Conservation (phyloP, 2,113 vertebrate genomes). For the Ictalurus punctatus region DNA sequence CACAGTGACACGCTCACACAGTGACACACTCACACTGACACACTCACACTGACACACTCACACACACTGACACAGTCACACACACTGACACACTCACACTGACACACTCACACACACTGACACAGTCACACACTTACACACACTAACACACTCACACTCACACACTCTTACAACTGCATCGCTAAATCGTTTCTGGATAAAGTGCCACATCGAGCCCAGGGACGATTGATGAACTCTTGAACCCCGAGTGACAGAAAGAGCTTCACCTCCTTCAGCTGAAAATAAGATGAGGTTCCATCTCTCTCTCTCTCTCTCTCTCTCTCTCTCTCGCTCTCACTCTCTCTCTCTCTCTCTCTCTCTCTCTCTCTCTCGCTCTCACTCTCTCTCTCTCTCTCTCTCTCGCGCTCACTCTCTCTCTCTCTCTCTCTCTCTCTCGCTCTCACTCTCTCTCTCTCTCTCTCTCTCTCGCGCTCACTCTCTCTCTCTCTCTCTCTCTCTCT, state of each 20-base stretch:
- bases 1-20: background rate
- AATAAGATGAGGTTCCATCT: background rate
- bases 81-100: too few relatives aligned
- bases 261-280: background rate
- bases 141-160: background rate
- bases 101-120: too few relatives aligned
- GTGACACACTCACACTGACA: too few relatives aligned
- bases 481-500: background rate
- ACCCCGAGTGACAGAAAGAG: background rate
- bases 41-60: too few relatives aligned
- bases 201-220: background rate
- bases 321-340: background rate
- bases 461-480: background rate
- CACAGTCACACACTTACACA: too few relatives aligned
- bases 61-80: too few relatives aligned
- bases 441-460: background rate
- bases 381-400: background rate
- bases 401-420: background rate
- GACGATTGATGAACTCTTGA: slow-evolving; percentile 9
- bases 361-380: background rate
- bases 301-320: background rate
- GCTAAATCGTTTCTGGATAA: background rate
- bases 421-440: background rate
- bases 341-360: background rate
- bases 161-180: background rate